Evolutionary conservation across 2,888 invertebrate genomes (phyloP), one percentile per base, ranked within the genome.

Genomic region (Leptothorax acervorum): DNA sequence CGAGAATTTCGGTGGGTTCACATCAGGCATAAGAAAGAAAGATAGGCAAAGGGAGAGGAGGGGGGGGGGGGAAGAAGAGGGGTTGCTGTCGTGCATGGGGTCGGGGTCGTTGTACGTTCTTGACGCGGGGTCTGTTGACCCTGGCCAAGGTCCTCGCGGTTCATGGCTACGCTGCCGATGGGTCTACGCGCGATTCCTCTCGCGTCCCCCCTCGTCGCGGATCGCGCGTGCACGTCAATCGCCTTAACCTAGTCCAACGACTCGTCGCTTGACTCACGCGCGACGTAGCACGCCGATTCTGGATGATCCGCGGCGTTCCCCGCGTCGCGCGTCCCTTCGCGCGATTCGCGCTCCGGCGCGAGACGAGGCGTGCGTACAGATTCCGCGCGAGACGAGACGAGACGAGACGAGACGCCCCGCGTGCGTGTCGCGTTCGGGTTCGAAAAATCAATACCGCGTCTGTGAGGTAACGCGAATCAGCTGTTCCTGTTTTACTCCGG

Each of bases 51-150:
- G 87, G 42, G 51, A 73, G 70, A 66, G 57, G 76, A 35, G 53
- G 71, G 57, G 71, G 53, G 71, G 53, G 86, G 71, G 57, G 71
- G 53, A 68, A 48, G 86, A 51, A 66, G 78, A 81, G 82, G 86
- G 88, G 86, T 88, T 88, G 87, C 71, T 74, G 83, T 84, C 83
- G 85, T 83, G 82, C 71, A 45, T 9, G 92, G 87, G 88, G 90
- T 90, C 90, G 93, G 93, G 94, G 94, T 94, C 94, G 94, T 94
- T 93, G 94, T 91, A 94, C 94, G 94, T 94, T 94, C 93, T 93
- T 93, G 92, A 92, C 89, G 92, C 90, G 92, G 66, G 92, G 92
- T 93, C 93, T 93, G 92, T 93, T 92, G 94, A 94, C 93, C 94
- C 92, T 66, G 66, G 92, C 91, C 93, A 93, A 94, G 93, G 93